A percentile compares a stretch with the other conserved stretches of the same genome.
These are phyloP conservation scores for Calliopum simillimum DNA, from an alignment of 2,888 invertebrate genomes.

Conservation along the genomic window DNA sequence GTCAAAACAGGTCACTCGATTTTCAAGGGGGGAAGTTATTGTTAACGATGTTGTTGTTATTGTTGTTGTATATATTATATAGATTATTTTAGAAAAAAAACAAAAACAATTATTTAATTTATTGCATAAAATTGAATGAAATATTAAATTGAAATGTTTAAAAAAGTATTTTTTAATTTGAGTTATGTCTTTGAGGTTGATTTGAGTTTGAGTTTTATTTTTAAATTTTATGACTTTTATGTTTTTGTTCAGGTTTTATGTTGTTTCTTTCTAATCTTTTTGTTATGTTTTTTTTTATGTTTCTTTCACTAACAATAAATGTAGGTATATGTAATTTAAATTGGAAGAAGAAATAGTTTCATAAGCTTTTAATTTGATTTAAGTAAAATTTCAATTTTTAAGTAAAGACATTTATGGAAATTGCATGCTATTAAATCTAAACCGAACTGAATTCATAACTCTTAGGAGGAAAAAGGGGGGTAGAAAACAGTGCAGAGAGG, in stretches of 20 bases:
- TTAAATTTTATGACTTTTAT: not conserved
- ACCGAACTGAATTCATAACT: conserved; percentile 45
- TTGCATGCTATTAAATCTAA: conserved; percentile 60
- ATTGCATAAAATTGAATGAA: not conserved
- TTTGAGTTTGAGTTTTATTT: not conserved
- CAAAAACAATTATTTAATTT: not conserved
- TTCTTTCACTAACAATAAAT: conserved; percentile 45
- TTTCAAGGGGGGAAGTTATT: too few species aligned
- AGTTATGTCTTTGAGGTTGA: not conserved
- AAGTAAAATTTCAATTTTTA: conserved; percentile 30
- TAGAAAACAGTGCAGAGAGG: conserved; percentile 42
- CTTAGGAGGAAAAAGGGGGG: conserved; percentile 52
- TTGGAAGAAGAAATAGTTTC: conserved; percentile 26
- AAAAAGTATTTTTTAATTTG: not conserved
- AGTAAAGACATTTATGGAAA: conserved; percentile 61
- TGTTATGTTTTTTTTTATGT: conserved; percentile 42
- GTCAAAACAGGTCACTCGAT: not conserved
- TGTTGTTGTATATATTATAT: too few species aligned
- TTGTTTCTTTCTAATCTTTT: conserved; percentile 13
- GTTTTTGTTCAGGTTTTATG: not conserved
- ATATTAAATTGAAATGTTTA: not conserved
- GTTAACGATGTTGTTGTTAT: too few species aligned
- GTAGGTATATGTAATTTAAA: conserved; percentile 33
- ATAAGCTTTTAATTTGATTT: not conserved
- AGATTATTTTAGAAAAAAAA: not conserved